Conservation (phyloP, 2,797 vertebrate species). For the Morelia viridis region DNA sequence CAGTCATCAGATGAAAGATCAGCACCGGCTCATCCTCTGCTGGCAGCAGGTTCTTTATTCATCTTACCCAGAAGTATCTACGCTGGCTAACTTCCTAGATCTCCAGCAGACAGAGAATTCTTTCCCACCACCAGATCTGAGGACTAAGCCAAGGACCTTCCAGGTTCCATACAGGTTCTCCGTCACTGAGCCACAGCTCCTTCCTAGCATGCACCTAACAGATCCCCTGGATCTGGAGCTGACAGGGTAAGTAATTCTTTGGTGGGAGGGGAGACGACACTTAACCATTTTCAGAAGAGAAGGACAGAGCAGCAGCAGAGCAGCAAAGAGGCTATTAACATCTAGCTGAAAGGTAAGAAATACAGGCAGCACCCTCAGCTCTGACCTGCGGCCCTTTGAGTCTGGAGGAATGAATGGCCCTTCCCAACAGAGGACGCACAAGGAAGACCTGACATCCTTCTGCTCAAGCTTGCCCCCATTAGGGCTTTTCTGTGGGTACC, state of each 20-base stretch:
- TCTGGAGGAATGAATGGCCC: neutral
- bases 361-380: neutral
- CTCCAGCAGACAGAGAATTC: neutral
- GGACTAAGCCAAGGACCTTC: neutral
- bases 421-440: no score
- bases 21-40: neutral
- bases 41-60: neutral
- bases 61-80: neutral
- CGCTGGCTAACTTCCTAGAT: neutral
- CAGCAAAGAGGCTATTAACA: no score
- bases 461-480: neutral
- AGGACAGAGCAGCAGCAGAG: neutral
- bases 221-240: neutral
- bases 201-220: neutral
- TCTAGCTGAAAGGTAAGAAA: neutral
- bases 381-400: neutral
- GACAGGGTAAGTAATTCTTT: neutral
- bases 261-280: neutral
- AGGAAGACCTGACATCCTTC: neutral
- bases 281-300: neutral
- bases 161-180: neutral
- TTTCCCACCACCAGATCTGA: neutral
- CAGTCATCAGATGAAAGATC: neutral
- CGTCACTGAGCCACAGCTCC: neutral
- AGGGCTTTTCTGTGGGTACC: constrained; percentile 45